Evolutionary conservation across 2,888 invertebrate genomes (phyloP).

Genomic region (Xestia xanthographa): DNA sequence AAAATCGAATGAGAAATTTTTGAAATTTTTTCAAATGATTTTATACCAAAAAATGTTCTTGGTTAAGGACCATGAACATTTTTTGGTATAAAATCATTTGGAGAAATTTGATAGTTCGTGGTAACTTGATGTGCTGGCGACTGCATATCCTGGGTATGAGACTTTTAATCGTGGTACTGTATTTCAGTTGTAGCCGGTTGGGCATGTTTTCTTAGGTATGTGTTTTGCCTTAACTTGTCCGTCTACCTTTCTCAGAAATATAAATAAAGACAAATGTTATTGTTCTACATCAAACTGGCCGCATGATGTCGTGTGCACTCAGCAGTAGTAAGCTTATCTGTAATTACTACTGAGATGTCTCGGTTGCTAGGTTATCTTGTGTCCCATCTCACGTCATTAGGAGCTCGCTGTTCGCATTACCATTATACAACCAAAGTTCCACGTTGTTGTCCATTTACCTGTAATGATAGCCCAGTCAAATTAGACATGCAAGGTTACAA

Average conservation of each 20-base stretch:
- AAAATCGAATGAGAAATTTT: too few species aligned
- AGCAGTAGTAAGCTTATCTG: neutral
- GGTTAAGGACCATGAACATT: too few species aligned
- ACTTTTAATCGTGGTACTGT: neutral
- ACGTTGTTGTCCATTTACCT: neutral
- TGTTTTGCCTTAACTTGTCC: neutral
- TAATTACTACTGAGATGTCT: conserved; percentile 15
- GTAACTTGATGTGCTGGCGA: too few species aligned
- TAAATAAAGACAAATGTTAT: neutral
- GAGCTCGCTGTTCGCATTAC: neutral
- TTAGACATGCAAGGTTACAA: too few species aligned
- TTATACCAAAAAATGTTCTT: too few species aligned
- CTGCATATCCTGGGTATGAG: neutral
- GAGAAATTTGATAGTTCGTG: too few species aligned
- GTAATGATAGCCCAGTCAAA: too few species aligned
- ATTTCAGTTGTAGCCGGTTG: neutral
- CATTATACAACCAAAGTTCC: neutral
- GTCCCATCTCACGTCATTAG: neutral
- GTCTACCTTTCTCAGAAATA: neutral
- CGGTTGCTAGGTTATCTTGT: conserved; percentile 3
- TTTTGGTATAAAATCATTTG: too few species aligned
- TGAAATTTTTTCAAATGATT: too few species aligned
- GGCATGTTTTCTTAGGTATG: neutral
- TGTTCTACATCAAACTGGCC: too few species aligned
- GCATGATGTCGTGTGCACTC: neutral